A percentile compares a stretch with the other conserved stretches of the same genome.
Evolutionary conservation across 2,888 invertebrate species (phyloP).

Genomic region (Thecophora atra): DNA sequence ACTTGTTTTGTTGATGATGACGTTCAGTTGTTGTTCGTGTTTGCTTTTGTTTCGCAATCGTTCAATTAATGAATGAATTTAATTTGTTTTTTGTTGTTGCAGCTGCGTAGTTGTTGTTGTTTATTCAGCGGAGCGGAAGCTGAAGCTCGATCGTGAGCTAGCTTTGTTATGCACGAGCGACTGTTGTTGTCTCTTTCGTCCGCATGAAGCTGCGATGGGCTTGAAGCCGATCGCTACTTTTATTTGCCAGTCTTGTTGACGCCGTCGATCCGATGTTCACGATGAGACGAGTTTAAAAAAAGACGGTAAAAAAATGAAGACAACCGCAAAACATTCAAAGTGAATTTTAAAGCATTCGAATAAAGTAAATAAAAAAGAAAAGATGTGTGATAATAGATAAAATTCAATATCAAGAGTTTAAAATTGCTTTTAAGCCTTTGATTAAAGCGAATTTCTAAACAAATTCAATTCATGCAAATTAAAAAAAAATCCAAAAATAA

Average conservation of each 20-base stretch:
- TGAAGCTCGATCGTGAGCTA: slow-evolving; percentile 4
- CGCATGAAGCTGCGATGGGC: slow-evolving; percentile 2
- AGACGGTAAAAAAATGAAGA: not conserved
- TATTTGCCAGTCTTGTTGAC: slow-evolving; percentile 27
- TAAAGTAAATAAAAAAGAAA: not conserved
- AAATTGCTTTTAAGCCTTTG: too few relatives aligned
- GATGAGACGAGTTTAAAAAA: not conserved
- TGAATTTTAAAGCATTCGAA: slow-evolving; percentile 11
- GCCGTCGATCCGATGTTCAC: slow-evolving; percentile 28
- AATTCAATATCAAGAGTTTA: too few relatives aligned
- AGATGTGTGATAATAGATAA: too few relatives aligned
- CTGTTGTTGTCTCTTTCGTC: slow-evolving; percentile 9
- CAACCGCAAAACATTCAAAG: not conserved
- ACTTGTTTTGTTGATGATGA: not conserved
- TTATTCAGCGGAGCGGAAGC: slow-evolving; percentile 16
- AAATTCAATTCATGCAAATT: not conserved
- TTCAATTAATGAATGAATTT: slow-evolving; percentile 26
- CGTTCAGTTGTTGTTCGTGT: not conserved
- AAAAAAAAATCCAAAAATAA: too few relatives aligned
- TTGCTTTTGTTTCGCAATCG: slow-evolving; percentile 3
- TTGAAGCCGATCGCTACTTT: not conserved
- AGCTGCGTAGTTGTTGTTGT: not conserved
- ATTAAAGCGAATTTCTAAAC: not conserved
- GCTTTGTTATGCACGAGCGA: not conserved
- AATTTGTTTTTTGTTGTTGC: slow-evolving; percentile 10